phyloP scores from a whole-genome alignment of 2,113 vertebrate genomes.

The Daphoenositta chrysoptera region DNA sequence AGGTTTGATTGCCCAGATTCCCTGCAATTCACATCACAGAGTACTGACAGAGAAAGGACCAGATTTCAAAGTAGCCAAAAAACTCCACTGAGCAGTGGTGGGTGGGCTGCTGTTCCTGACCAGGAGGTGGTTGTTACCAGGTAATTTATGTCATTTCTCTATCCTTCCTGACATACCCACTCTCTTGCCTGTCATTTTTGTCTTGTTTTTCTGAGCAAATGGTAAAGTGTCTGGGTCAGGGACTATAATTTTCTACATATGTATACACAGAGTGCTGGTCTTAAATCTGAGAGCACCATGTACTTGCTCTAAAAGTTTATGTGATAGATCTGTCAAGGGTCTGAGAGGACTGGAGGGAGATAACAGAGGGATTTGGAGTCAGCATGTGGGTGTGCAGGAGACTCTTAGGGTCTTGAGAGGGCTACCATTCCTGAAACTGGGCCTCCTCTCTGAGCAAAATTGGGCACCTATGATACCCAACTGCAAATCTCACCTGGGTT shows the following conservation, averaged over 20 bases:
- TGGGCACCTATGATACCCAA: too few relatives aligned
- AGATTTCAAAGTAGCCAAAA: not conserved
- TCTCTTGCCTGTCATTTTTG: not conserved
- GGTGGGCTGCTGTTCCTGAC: not conserved
- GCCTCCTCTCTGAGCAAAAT: not conserved
- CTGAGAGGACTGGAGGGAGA: not conserved
- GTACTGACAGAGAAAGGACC: not conserved
- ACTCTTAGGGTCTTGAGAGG: not conserved
- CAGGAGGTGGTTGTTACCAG: not conserved
- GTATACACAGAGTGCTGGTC: not conserved
- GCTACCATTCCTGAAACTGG: not conserved
- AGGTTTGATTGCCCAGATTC: not conserved
- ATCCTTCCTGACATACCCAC: not conserved
- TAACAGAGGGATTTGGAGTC: not conserved
- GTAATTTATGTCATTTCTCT: not conserved
- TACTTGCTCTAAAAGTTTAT: not conserved
- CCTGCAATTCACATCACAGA: not conserved
- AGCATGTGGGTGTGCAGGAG: not conserved
- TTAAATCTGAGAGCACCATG: not conserved
- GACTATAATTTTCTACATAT: not conserved
- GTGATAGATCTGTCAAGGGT: not conserved
- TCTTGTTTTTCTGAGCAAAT: not conserved
- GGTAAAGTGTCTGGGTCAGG: not conserved
- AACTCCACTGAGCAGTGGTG: not conserved
- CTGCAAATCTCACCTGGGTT: not conserved